These are phyloP conservation scores for Struthidea cinerea DNA, from an alignment of 2,113 vertebrate species.

Conservation along the genomic window DNA sequence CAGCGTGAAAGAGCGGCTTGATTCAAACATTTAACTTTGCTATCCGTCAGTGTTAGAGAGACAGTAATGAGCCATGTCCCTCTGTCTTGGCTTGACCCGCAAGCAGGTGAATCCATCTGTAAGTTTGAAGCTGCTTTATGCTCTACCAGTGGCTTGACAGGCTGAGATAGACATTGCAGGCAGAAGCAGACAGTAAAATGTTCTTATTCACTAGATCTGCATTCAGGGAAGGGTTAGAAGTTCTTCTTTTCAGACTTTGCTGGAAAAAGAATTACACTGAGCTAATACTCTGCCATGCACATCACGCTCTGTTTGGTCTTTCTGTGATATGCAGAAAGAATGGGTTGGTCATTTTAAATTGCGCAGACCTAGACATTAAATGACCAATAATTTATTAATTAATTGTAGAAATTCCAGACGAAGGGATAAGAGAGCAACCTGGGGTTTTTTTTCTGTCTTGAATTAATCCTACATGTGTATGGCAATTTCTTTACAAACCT, in stretches of 20 bases:
- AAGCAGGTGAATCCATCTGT: background rate
- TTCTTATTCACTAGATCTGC: background rate
- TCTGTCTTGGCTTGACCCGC: background rate
- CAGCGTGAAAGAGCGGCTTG: background rate
- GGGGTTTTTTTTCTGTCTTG: background rate
- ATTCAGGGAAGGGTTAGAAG: background rate
- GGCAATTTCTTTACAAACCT: background rate
- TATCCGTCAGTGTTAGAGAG: background rate
- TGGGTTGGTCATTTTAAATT: background rate
- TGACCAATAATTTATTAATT: background rate
- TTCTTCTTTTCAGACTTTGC: background rate
- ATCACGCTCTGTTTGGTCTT: background rate
- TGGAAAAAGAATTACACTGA: background rate
- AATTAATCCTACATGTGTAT: background rate
- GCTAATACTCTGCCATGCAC: rapidly evolving
- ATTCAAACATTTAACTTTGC: background rate
- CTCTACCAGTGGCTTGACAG: background rate
- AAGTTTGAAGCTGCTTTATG: background rate
- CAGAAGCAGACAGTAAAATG: background rate
- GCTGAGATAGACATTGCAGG: background rate
- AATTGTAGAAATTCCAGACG: background rate
- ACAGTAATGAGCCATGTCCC: background rate
- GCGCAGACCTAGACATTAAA: background rate
- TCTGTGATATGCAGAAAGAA: background rate
- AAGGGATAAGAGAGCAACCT: background rate